Percentiles rank a stretch among this genome's conserved stretches.
These are phyloP conservation scores for Forbesichthys agassizii DNA, from an alignment of 2,113 vertebrate genomes.

Conservation along the genomic window DNA sequence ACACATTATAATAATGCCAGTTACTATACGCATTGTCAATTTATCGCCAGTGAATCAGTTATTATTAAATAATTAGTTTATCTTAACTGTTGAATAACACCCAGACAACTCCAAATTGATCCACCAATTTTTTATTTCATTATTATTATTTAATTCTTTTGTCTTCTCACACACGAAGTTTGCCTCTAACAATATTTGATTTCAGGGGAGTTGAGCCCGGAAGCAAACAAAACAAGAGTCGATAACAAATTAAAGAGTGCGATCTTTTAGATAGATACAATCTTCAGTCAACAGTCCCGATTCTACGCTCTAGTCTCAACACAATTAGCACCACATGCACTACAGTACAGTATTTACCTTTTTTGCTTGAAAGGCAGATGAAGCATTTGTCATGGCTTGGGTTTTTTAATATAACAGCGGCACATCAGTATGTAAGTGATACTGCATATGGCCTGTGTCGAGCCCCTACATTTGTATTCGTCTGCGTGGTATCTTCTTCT, in stretches of 20 bases:
- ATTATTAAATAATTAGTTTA: background rate
- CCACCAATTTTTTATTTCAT: background rate
- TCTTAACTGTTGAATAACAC: background rate
- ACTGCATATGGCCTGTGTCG: background rate
- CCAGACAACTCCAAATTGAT: background rate
- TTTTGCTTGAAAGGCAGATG: conserved; percentile 10
- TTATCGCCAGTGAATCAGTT: background rate
- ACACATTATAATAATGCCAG: background rate
- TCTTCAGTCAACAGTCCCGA: conserved; percentile 21
- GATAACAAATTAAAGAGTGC: conserved; percentile 73
- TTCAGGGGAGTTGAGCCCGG: conserved; percentile 23
- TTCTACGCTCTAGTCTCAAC: conserved; percentile 56
- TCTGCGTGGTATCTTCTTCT: background rate
- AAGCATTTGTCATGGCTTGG: background rate
- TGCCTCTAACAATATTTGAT: conserved; percentile 3
- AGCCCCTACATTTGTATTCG: background rate
- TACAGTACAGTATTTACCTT: background rate
- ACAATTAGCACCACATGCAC: conserved; percentile 56
- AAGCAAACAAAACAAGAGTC: conserved; percentile 51
- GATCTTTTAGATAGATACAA: conserved; percentile 47
- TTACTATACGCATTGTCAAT: background rate
- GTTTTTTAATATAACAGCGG: background rate
- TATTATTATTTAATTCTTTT: background rate
- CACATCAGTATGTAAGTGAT: background rate
- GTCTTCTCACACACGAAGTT: background rate